Base-by-base conservation (phyloP, 2,888 invertebrate genomes). In the Oscheius sp. region DNA sequence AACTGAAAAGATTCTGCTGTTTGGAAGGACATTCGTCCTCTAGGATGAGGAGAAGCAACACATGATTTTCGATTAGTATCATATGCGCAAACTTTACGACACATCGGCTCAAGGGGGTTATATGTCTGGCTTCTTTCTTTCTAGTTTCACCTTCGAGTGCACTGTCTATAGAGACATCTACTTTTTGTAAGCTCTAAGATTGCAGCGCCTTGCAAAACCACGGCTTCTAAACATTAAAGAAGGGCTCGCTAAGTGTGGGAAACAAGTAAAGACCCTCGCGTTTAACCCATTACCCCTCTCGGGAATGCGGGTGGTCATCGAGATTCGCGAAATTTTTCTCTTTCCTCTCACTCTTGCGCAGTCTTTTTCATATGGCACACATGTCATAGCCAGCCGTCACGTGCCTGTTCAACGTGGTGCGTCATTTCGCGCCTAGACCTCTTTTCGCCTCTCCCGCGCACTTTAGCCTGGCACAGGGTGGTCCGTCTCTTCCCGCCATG, bases 371-470 rank as follows among this genome's bases (percentile, higher is more conserved):
- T 52, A 46, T 18, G 25, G 66, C 66, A 52, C 66, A 66, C 66
- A 52, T 66, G 66, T 66, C 66, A 66, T 66, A 66, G 49, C 66
- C 35, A 66, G 66, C 66, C 66, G 66, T 66, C 66, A 66, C 66
- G 63, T 63, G 63, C 43, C 35, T 35, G 35, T 35, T 45, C 43
- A 45, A 63, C 58, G 61, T 61, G 35, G n/a, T 66, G 66, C 66
- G 66, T 66, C 66, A 66, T 29, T 49, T 66, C 49, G 41, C 52
- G 66, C 66, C 52, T 66, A 66, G 27, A 49, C 52, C 66, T 66
- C 29, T 27, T 52, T 27, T 23, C 52, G 27, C 66, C 35, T 66
- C 27, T 52, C 66, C 35, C 66, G 66, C 66, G 66, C 66, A 27
- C 52, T 66, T 35, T 35, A 29, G 27, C 49, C 25, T 46, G 66